Conservation (phyloP, 2,797 vertebrate species). For the Lacerta bilineata region DNA sequence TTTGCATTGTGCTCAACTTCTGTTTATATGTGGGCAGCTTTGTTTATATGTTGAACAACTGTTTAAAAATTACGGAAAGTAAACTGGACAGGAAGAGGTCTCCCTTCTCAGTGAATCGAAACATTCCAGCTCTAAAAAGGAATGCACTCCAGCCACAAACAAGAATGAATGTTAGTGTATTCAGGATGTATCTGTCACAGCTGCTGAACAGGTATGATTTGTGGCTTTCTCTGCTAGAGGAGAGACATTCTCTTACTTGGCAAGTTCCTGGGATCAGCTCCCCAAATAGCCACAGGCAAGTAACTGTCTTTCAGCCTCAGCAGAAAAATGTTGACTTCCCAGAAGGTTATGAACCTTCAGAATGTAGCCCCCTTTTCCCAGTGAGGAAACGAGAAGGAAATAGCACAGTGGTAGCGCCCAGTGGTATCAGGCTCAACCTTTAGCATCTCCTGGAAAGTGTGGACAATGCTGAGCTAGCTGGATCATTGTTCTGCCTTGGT, state of each 20-base stretch:
- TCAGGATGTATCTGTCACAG: background rate
- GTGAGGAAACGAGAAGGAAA: background rate
- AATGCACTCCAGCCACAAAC: slow-evolving; percentile 1
- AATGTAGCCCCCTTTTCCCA: background rate
- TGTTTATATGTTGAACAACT: slow-evolving; percentile 65
- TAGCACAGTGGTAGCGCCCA: background rate
- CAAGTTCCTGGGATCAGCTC: background rate
- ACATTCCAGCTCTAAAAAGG: slow-evolving; percentile 14
- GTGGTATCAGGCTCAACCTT: background rate
- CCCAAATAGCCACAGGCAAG: background rate
- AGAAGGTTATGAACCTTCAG: background rate
- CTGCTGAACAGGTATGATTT: background rate
- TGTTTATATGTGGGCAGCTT: slow-evolving; percentile 64
- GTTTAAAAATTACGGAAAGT: slow-evolving; percentile 47
- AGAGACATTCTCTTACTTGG: background rate
- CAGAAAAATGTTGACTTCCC: slow-evolving; percentile 3
- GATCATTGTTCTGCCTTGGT: too few species aligned
- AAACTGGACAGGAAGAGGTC: slow-evolving; percentile 1
- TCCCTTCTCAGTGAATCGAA: slow-evolving; percentile 25
- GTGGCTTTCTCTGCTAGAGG: background rate
- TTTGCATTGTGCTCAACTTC: slow-evolving; percentile 47
- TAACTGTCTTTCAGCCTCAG: background rate
- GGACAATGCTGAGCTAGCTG: too few species aligned
- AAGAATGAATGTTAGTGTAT: background rate
- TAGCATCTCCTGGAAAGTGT: background rate